Evolutionary conservation across 1,140 invertebrate genomes (phyloP), one percentile per base, ranked within the genome.

Genomic region (Bactericera cockerelli): DNA sequence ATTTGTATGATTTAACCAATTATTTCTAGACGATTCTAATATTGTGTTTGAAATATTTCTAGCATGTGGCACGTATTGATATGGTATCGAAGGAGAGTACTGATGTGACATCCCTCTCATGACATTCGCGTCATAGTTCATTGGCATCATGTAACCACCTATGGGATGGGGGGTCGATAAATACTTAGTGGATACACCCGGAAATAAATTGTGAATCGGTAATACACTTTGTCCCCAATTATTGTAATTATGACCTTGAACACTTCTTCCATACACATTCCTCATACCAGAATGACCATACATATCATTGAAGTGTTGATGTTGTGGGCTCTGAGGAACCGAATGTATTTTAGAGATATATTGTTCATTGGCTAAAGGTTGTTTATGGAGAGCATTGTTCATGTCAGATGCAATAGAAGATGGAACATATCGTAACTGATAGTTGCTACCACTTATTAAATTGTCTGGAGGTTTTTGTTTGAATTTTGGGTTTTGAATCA

Each of bases 231-330:
- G 42, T 49, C 42, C 42, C 42, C 42, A 49, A 49, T 22, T 49
- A 22, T 49, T 49, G n/a, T 49, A 49, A 4, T 16, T 16, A 22
- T 49, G 6, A 31, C 28, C 13, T 31, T 31, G 28, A 8, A 49
- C 42, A 49, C 42, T 49, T n/a, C 42, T 49, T 49, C 42, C 42
- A 49, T 49, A n/a, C n/a, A 49, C 22, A 22, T 49, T 49, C 4
- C 22, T 49, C 19, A 10, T 6, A n/a, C 22, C 42, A 49, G 42
- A n/a, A 49, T 49, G 42, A 6, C 22, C 19, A 10, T 22, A 8
- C 42, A 49, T 49, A n/a, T 6, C n/a, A 22, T 49, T 49, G 19
- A 10, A 10, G 4, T 49, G n/a, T 10, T 8, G 42, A 16, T 49
- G n/a, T 49, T 19, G 42, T 10, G n/a, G 4, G 42, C 8, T 49